Base-by-base conservation (phyloP, 2,113 vertebrate species). In the Plectropomus leopardus region DNA sequence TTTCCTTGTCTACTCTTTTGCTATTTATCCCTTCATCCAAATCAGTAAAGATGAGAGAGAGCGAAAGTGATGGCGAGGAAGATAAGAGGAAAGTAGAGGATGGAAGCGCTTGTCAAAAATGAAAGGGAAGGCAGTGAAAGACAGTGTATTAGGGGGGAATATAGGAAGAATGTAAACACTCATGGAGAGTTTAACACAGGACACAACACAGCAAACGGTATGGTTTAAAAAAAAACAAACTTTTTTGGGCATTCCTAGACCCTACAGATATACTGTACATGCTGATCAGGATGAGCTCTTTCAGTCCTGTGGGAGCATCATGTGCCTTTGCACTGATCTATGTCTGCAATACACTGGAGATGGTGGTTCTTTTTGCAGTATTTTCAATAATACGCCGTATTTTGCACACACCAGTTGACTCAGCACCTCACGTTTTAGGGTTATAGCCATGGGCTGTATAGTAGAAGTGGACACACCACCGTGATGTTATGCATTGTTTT, bases 11-110 rank as follows among this genome's bases (percentile, higher is more conserved):
- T 72, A 28, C 34, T 65, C 10, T 32, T 40, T 66, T 30, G 67
- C 23, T 76, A 40, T 83, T 76, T 63, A 73, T 81, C 58, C 68
- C 24, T 63, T 78, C 34, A 58, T 80, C n/a, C 63, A 65, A 16
- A 70, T 65, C 51, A 58, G 68, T 57, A 32, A 45, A 61, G 16
- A 42, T 44, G 26, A 26, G 16, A 40, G 44, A 32, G 40, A 63
- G 5, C 23, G 5, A 16, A 32, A 40, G 7, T 47, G 55, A 45
- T 28, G 13, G 28, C 4, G 7, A 11, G 5, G 2, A 81, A n/a
- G 32, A 60, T 24, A 65, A 15, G 16, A n/a, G 45, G 51, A 67
- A 44, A 71, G 36, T 13, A 48, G 21, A 63, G 36, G 17, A 30
- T 23, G n/a, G 21, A 13, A 5, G 74, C 23, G 58, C 17, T 32